Percentiles rank a stretch among this genome's conserved stretches.
Evolutionary conservation across 64 coral and sea anemone genomes (phyloP).

Genomic region (Stichodactyla mertensii): DNA sequence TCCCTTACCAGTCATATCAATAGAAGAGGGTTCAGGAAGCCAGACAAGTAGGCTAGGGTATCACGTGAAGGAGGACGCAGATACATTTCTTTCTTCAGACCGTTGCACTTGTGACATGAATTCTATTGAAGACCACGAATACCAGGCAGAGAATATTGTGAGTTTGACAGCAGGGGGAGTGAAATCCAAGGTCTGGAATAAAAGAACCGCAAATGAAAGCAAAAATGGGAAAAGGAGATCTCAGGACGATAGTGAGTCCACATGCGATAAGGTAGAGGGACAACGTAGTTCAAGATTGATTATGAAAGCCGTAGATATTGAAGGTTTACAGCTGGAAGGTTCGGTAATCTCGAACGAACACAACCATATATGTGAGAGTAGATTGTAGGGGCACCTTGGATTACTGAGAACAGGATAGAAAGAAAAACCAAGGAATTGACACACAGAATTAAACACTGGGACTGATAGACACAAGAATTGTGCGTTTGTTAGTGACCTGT

Average conservation of each 20-base stretch:
- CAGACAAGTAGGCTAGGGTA: not conserved
- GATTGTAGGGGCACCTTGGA: not conserved
- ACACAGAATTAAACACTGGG: not conserved
- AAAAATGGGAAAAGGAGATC: not conserved
- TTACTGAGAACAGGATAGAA: not conserved
- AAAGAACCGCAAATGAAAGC: not conserved
- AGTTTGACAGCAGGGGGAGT: not conserved
- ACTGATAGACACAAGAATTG: not conserved
- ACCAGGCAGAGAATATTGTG: not conserved
- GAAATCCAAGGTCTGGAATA: not conserved
- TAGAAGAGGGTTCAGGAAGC: slow-evolving; percentile 2
- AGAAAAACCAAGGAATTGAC: not conserved
- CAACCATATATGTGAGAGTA: not conserved
- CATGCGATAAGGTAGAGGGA: not conserved
- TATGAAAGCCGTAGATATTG: not conserved
- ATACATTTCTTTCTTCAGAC: not conserved
- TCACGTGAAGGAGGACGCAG: not conserved
- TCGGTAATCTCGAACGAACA: not conserved
- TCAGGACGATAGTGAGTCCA: not conserved
- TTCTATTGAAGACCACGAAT: not conserved
- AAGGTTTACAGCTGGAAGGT: not conserved
- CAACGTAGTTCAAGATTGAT: not conserved
- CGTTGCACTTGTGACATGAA: not conserved
- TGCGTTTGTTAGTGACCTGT: too few species aligned
- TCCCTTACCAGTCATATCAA: not conserved